A percentile compares a stretch with the other conserved stretches of the same genome.
phyloP scores from a whole-genome alignment of 2,888 invertebrate genomes.

The Lochmaea capreae region DNA sequence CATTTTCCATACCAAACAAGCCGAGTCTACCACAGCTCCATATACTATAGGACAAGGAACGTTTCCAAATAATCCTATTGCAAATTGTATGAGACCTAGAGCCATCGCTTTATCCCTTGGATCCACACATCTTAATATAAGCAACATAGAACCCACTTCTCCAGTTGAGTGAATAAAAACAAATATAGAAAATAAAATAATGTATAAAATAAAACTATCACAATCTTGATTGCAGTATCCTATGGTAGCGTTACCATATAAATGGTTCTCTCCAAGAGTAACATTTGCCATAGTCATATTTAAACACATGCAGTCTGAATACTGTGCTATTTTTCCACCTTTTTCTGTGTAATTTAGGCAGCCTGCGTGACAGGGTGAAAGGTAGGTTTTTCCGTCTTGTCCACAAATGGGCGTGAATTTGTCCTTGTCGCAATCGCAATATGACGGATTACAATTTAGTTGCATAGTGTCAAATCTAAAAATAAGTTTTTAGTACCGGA shows the following conservation, averaged over 20 bases:
- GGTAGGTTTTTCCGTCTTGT: constrained; percentile 83
- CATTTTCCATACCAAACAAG: constrained; percentile 88
- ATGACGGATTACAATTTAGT: constrained; percentile 71
- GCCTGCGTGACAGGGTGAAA: constrained; percentile 91
- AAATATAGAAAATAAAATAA: constrained; percentile 84
- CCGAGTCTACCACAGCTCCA: constrained; percentile 91
- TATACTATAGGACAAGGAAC: constrained; percentile 96
- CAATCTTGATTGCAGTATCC: constrained; percentile 87
- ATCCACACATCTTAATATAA: constrained; percentile 91
- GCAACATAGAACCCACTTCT: constrained; percentile 90
- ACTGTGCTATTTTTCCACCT: constrained; percentile 71
- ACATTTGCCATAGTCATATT: constrained; percentile 41
- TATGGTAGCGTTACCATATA: constrained; percentile 72
- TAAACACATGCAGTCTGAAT: constrained; percentile 69
- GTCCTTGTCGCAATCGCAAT: constrained; percentile 80
- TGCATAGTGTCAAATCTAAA: constrained; percentile 63
- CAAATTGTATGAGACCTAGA: constrained; percentile 92
- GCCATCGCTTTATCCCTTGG: constrained; percentile 95
- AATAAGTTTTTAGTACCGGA: constrained; percentile 21
- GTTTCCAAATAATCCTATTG: constrained; percentile 92
- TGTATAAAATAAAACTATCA: constrained; percentile 83
- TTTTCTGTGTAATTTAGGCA: constrained; percentile 74
- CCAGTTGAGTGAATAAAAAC: constrained; percentile 94
- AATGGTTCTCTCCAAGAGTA: constrained; percentile 35
- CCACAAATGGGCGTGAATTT: constrained; percentile 90